Percentiles rank a stretch among this genome's conserved stretches.
Conservation (phyloP, 1,140 invertebrate genomes). For the Drosophila tropicalis region DNA sequence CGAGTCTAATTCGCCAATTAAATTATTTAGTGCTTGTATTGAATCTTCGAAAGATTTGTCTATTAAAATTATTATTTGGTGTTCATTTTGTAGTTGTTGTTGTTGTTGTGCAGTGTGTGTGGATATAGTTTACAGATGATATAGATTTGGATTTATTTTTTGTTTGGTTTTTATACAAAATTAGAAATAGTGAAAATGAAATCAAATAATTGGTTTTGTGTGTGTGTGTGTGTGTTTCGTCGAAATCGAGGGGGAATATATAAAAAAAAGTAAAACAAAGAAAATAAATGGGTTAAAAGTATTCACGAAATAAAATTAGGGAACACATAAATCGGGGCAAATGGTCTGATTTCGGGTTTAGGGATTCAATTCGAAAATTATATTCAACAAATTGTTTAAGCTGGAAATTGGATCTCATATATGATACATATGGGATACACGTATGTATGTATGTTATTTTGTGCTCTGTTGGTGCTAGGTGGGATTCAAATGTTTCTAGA, state of each 20-base stretch:
- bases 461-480: conserved; percentile 38
- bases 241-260: conserved; percentile 41
- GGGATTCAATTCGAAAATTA: conserved; percentile 4
- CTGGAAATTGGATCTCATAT: neutral
- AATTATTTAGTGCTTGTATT: conserved; percentile 83
- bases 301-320: conserved; percentile 25
- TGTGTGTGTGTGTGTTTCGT: conserved; percentile 9
- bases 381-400: conserved; percentile 8
- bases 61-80: conserved; percentile 56
- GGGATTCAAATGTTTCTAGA: conserved; percentile 16
- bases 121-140: conserved; percentile 24
- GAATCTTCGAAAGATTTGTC: conserved; percentile 83
- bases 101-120: conserved; percentile 28
- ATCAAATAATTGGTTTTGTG: conserved; percentile 31
- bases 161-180: conserved; percentile 18
- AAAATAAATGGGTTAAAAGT: conserved; percentile 57
- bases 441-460: no score
- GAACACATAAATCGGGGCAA: conserved; percentile 5
- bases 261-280: conserved; percentile 50
- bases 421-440: neutral
- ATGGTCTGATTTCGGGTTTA: neutral
- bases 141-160: conserved; percentile 1
- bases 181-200: conserved; percentile 8
- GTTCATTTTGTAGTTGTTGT: conserved; percentile 30
- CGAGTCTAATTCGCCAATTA: conserved; percentile 83